These are phyloP conservation scores for Thereva nobilitata DNA, from an alignment of 2,888 invertebrate genomes.

Conservation along the genomic window DNA sequence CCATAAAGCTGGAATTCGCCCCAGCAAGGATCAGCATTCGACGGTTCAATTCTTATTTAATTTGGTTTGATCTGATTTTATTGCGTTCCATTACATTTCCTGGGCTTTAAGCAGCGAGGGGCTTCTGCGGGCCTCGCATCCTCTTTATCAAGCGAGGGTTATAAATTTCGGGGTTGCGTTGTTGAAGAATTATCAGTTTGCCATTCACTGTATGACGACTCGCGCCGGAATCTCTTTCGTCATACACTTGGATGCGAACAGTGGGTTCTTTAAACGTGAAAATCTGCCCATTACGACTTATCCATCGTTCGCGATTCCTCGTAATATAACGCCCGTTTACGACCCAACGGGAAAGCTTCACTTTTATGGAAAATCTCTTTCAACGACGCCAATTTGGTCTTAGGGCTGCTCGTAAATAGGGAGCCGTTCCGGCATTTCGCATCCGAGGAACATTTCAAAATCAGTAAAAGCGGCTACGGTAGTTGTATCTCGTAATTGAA, in stretches of 20 bases:
- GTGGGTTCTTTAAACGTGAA: slow-evolving; percentile 24
- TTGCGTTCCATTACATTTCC: slow-evolving; percentile 33
- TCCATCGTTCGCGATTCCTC: slow-evolving; percentile 2
- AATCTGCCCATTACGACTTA: slow-evolving; percentile 6
- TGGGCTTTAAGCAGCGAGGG: slow-evolving; percentile 13
- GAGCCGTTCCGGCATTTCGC: not conserved
- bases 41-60: slow-evolving; percentile 17
- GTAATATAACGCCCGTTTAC: slow-evolving; percentile 12
- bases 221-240: not conserved
- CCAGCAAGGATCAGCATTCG: slow-evolving; percentile 17
- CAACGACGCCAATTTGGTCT: slow-evolving; percentile 26
- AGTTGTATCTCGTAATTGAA: slow-evolving; percentile 17
- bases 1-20: slow-evolving; percentile 21
- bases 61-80: slow-evolving; percentile 34
- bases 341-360: slow-evolving; percentile 11
- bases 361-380: slow-evolving; percentile 29
- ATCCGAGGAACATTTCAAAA: not conserved
- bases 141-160: slow-evolving; percentile 19
- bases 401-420: slow-evolving; percentile 21
- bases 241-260: not conserved
- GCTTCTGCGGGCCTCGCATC: slow-evolving; percentile 5
- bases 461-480: slow-evolving; percentile 22
- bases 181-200: slow-evolving; percentile 22
- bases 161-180: slow-evolving; percentile 18
- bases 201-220: slow-evolving; percentile 23